phyloP scores from a whole-genome alignment of 2,888 invertebrate genomes.

The Nebria salina region DNA sequence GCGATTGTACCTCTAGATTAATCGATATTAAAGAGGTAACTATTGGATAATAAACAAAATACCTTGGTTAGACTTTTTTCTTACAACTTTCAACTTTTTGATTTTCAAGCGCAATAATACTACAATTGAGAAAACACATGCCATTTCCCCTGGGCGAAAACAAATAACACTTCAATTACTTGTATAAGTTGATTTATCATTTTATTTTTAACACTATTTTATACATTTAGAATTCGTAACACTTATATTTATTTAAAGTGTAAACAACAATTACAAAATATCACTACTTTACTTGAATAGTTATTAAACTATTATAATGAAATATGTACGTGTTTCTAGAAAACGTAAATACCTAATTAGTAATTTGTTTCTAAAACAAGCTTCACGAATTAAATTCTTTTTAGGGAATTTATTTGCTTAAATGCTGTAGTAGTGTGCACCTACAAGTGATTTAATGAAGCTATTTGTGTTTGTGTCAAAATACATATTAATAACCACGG shows the following conservation, averaged over 20 bases:
- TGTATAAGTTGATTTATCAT: neutral
- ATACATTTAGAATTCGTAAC: neutral
- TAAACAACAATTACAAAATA: neutral
- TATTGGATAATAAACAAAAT: neutral
- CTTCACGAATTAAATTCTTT: too few species aligned
- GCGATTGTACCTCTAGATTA: constrained; percentile 15
- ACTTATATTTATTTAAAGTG: neutral
- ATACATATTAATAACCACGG: too few species aligned
- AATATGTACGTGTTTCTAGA: neutral
- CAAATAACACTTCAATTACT: neutral
- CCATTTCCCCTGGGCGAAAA: neutral
- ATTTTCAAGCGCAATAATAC: too few species aligned
- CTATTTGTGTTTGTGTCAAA: too few species aligned
- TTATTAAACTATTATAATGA: neutral
- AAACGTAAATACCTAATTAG: neutral
- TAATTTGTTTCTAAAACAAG: too few species aligned
- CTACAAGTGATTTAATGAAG: too few species aligned
- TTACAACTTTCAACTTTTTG: too few species aligned
- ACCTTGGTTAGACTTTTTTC: neutral
- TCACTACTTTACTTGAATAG: neutral
- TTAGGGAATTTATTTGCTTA: too few species aligned
- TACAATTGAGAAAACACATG: too few species aligned
- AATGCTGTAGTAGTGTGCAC: too few species aligned
- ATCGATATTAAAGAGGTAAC: neutral
- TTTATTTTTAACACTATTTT: neutral